Evolutionary conservation across 2,113 vertebrate species (phyloP).

Genomic region (Numida meleagris): DNA sequence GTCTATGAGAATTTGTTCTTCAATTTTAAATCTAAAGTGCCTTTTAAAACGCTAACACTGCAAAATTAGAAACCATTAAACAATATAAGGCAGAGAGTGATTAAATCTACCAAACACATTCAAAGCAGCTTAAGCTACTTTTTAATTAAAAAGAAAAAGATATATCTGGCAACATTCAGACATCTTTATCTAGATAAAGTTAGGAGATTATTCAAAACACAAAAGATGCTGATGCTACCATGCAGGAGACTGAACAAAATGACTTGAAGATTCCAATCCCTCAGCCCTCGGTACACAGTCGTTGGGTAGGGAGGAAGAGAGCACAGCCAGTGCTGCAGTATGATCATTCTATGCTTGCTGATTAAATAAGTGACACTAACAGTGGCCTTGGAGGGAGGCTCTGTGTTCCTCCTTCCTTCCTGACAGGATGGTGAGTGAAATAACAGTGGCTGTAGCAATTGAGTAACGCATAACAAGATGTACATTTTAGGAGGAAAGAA

Average conservation of each 20-base stretch:
- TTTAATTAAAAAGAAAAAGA: conserved; percentile 83
- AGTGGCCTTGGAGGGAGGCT: conserved; percentile 30
- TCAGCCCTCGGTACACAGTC: background rate
- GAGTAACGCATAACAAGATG: background rate
- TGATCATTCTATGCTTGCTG: conserved; percentile 24
- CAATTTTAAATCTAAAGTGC: conserved; percentile 77
- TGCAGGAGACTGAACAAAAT: background rate
- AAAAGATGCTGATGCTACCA: conserved; percentile 48
- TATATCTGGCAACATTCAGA: conserved; percentile 79
- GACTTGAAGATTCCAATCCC: background rate
- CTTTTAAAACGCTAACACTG: conserved; percentile 76
- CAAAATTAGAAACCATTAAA: conserved; percentile 84
- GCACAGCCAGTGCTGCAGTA: background rate
- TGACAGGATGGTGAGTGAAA: conserved; percentile 40
- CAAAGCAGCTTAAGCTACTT: conserved; percentile 80
- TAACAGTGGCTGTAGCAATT: background rate
- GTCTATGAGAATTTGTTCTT: conserved; percentile 74
- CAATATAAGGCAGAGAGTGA: conserved; percentile 80
- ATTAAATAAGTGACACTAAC: conserved; percentile 58
- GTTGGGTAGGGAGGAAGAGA: background rate
- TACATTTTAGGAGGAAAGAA: background rate
- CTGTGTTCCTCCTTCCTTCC: conserved; percentile 56
- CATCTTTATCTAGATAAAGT: conserved; percentile 76
- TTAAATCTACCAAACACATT: conserved; percentile 81
- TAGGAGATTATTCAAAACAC: conserved; percentile 66